Base-by-base conservation (phyloP, 2,113 vertebrate species). In the Hylia prasina region DNA sequence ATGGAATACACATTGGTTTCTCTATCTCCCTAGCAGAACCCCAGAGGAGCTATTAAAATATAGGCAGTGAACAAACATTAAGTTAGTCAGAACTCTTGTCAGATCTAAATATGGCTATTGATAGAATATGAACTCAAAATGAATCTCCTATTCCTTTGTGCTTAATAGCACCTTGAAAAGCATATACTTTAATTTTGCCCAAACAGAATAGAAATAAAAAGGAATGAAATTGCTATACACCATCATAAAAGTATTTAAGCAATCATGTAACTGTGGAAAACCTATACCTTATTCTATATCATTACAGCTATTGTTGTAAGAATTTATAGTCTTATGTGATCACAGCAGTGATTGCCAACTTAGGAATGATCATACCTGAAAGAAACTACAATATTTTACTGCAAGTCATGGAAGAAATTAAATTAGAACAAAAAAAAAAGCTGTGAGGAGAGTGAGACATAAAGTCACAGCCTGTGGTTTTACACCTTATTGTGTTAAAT, bases 171-270 rank as follows among this genome's bases (percentile, higher is more conserved):
- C n/a, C 82, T 87, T 60, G 47, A 92, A 94, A 94, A 86, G 13
- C 25, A 50, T 35, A 89, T 24, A 35, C n/a, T 93, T 93, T 81
- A 76, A 86, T 89, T 87, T 85, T 88, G 20, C 35, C 44, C n/a
- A 92, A 96, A 77, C 33, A 68, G 64, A 76, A 39, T 16, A 65
- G 81, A 81, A 95, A 86, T 81, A 84, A 93, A 91, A 91, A 91
- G 33, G 17, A 70, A 90, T 78, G 2, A 75, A 78, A 89, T 90
- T 87, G 44, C 51, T 56, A 6, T 28, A 60, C 22, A 86, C 13
- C 47, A 61, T 53, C 66, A 94, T 87, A 85, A 82, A 88, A 83
- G 27, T 57, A 23, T 82, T 94, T 90, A 87, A 79, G 48, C 60
- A 87, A 80, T 87, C 53, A 87, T 82, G 45, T 60, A 79, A 87